Percentiles rank a stretch among this genome's conserved stretches.
Conservation (phyloP, 2,888 invertebrate genomes). For the Mesoligia furuncula region DNA sequence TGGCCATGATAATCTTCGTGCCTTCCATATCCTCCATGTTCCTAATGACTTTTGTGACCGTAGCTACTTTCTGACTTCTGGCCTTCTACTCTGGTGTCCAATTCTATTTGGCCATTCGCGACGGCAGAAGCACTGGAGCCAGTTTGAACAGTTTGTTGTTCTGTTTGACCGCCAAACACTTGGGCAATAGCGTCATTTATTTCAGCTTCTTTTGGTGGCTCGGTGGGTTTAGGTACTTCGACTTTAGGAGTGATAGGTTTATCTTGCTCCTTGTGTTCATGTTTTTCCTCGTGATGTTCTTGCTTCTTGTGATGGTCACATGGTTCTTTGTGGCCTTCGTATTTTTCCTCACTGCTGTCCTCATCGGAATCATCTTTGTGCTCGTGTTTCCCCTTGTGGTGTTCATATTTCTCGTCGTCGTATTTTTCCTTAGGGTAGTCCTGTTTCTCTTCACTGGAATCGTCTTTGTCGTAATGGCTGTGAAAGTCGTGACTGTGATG, state of each 20-base stretch:
- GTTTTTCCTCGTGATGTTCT: slow-evolving; percentile 15
- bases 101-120: not conserved
- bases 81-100: slow-evolving; percentile 2
- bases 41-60: not conserved
- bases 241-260: slow-evolving; percentile 25
- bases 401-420: slow-evolving; percentile 7
- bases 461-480: slow-evolving; percentile 17
- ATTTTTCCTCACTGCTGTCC: slow-evolving; percentile 22
- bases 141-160: slow-evolving; percentile 1
- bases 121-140: not conserved
- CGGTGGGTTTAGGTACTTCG: slow-evolving; percentile 15
- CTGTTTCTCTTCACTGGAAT: too few relatives aligned
- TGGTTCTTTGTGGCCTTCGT: slow-evolving; percentile 27
- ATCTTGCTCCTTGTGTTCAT: slow-evolving; percentile 21
- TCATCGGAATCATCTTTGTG: slow-evolving; percentile 17
- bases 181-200: not conserved
- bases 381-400: not conserved
- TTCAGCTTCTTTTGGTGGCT: slow-evolving; percentile 1
- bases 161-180: slow-evolving; percentile 22
- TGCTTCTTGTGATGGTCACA: slow-evolving; percentile 23
- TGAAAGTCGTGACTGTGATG: slow-evolving; percentile 17
- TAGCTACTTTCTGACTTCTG: not conserved
- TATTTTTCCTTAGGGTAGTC: too few relatives aligned
- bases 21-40: slow-evolving; percentile 13
- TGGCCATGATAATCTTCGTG: slow-evolving; percentile 26